Percentiles rank a stretch among this genome's conserved stretches.
Evolutionary conservation across 2,797 vertebrate species (phyloP).

Genomic region (Sebastes kiyomatsui): DNA sequence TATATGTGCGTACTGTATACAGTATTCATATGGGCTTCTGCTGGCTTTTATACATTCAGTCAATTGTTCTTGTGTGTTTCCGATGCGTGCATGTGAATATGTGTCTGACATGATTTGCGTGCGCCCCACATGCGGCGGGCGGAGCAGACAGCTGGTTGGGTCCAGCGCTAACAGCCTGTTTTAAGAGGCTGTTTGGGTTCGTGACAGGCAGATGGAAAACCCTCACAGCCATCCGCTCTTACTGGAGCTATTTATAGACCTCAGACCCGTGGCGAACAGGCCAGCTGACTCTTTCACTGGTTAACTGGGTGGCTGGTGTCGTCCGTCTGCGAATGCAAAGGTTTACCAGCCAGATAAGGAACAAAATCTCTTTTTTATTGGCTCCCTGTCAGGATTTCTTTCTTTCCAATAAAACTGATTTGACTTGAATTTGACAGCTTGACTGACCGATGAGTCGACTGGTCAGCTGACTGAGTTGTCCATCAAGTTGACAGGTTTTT

Average conservation of each 20-base stretch:
- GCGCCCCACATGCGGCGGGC: background rate
- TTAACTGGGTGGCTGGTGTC: background rate
- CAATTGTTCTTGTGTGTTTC: background rate
- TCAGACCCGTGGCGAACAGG: background rate
- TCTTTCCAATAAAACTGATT: background rate
- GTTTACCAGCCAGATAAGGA: background rate
- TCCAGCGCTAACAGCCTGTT: constrained; percentile 31
- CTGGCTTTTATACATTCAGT: background rate
- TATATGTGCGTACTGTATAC: background rate
- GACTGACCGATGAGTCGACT: background rate
- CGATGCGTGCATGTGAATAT: background rate
- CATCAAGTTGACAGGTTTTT: background rate
- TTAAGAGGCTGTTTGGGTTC: constrained; percentile 57
- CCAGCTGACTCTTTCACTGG: background rate
- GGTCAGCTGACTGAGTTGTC: background rate
- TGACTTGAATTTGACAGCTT: background rate
- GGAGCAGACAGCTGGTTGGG: constrained; percentile 33
- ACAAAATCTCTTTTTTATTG: too few species aligned
- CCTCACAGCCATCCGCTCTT: constrained; percentile 13
- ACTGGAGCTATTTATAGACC: constrained; percentile 56
- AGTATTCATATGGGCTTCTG: background rate
- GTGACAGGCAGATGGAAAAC: constrained; percentile 51
- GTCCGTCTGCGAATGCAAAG: background rate
- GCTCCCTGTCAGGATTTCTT: background rate
- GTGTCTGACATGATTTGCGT: constrained; percentile 10